Percentiles rank a stretch among this genome's conserved stretches.
Evolutionary conservation across 1,140 invertebrate genomes (phyloP).

Genomic region (Drosophila parabipectinata): DNA sequence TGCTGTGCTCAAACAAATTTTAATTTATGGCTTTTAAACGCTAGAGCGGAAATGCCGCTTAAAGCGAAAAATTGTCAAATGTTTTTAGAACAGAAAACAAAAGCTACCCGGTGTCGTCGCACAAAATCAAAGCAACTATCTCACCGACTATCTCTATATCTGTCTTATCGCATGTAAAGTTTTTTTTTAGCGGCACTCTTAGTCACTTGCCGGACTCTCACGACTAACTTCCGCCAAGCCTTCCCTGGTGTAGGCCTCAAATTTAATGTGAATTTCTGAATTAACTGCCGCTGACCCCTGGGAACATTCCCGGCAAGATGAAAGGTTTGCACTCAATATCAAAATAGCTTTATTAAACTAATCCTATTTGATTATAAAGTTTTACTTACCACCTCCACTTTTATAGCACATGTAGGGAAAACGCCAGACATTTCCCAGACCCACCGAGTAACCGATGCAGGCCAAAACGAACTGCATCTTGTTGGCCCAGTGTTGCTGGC

Average conservation of each 20-base stretch:
- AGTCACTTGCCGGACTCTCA: slow-evolving; percentile 22
- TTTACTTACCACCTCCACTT: slow-evolving; percentile 90
- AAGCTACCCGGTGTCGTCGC: slow-evolving; percentile 43
- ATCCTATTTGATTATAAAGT: background rate
- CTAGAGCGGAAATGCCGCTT: slow-evolving; percentile 77
- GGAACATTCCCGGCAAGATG: background rate
- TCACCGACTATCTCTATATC: slow-evolving; percentile 26
- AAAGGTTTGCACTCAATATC: background rate
- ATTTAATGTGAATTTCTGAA: slow-evolving; percentile 5
- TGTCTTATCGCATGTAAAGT: slow-evolving; percentile 33
- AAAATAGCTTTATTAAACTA: background rate
- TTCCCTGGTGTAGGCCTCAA: slow-evolving; percentile 8
- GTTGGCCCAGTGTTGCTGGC: slow-evolving; percentile 93
- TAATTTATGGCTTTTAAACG: slow-evolving; percentile 76
- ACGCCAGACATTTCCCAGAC: slow-evolving; percentile 95
- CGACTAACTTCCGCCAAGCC: slow-evolving; percentile 38
- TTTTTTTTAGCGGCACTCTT: slow-evolving; percentile 29
- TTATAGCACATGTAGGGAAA: slow-evolving; percentile 94
- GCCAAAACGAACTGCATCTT: slow-evolving; percentile 95
- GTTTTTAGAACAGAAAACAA: slow-evolving; percentile 36
- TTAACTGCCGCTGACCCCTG: slow-evolving; percentile 21
- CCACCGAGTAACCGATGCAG: slow-evolving; percentile 96
- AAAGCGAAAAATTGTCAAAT: slow-evolving; percentile 71
- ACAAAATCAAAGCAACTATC: slow-evolving; percentile 64
- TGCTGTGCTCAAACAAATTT: slow-evolving; percentile 72